A percentile compares a stretch with the other conserved stretches of the same genome.
Conservation (phyloP, 2,113 vertebrate genomes). For the Steatornis caripensis region DNA sequence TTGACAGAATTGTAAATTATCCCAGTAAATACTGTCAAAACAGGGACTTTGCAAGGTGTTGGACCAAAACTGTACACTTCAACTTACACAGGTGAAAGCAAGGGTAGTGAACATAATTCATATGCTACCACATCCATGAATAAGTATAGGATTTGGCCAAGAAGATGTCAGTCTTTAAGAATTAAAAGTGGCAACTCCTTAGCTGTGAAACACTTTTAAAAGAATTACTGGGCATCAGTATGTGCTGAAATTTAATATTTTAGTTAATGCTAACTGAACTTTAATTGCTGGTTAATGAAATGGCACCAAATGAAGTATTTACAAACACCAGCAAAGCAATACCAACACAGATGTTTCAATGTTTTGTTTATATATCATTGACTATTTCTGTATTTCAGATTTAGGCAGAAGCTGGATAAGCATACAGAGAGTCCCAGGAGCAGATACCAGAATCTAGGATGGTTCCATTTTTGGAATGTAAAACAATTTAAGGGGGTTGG, state of each 20-base stretch:
- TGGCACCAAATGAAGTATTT: background rate
- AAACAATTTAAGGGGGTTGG: background rate
- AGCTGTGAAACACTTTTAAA: background rate
- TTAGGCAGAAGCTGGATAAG: background rate
- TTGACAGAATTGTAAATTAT: constrained; percentile 52
- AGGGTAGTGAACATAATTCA: constrained; percentile 8
- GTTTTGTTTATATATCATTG: background rate
- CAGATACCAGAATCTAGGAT: background rate
- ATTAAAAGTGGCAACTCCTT: background rate
- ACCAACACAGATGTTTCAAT: background rate
- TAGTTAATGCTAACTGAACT: background rate
- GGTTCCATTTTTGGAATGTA: background rate
- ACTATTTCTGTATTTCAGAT: background rate
- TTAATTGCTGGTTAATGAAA: constrained; percentile 17
- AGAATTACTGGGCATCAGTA: background rate
- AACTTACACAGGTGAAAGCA: constrained; percentile 43
- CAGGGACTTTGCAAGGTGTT: constrained; percentile 1
- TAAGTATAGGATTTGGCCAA: background rate
- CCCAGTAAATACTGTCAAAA: constrained; percentile 42
- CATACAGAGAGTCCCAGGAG: background rate
- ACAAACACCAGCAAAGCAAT: background rate
- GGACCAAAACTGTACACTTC: background rate
- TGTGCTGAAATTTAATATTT: constrained; percentile 1
- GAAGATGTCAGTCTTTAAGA: background rate
- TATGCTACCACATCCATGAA: background rate